phyloP scores from a whole-genome alignment of 2,888 invertebrate genomes.

The Sarcophaga subvicina region DNA sequence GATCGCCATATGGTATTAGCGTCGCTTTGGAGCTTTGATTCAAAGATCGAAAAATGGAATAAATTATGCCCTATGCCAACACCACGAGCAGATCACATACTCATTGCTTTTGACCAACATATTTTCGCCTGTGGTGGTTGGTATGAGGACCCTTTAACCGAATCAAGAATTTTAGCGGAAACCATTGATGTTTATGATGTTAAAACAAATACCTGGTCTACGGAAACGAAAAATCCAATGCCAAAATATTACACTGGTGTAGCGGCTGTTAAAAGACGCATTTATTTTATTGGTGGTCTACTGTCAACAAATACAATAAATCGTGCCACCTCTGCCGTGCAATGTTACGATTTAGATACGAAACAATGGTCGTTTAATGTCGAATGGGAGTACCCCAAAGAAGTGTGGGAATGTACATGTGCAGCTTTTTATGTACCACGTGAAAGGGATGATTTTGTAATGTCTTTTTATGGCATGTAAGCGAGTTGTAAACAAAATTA shows the following conservation, averaged over 20 bases:
- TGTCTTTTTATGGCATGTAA: constrained; percentile 58
- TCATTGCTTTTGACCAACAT: constrained; percentile 84
- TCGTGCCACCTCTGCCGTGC: constrained; percentile 86
- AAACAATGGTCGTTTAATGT: constrained; percentile 84
- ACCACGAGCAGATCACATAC: constrained; percentile 86
- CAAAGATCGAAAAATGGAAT: constrained; percentile 83
- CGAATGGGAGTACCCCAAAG: constrained; percentile 85
- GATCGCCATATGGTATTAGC: constrained; percentile 81
- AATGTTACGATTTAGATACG: constrained; percentile 85
- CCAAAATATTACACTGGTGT: constrained; percentile 88
- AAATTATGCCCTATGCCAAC: constrained; percentile 83
- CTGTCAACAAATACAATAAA: constrained; percentile 86
- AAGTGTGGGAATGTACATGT: constrained; percentile 88
- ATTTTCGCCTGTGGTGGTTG: constrained; percentile 87
- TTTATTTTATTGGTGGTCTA: constrained; percentile 88
- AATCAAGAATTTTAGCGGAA: constrained; percentile 83
- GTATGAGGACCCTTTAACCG: constrained; percentile 83
- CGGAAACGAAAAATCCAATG: constrained; percentile 85
- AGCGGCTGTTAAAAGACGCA: constrained; percentile 84
- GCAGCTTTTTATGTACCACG: constrained; percentile 87
- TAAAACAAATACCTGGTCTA: constrained; percentile 84
- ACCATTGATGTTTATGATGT: constrained; percentile 87
- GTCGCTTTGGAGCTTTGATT: constrained; percentile 83
- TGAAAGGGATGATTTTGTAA: constrained; percentile 73
- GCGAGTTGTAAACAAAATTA: neutral